phyloP scores from a whole-genome alignment of 1,140 invertebrate species.

The Notospermus geniculatus region DNA sequence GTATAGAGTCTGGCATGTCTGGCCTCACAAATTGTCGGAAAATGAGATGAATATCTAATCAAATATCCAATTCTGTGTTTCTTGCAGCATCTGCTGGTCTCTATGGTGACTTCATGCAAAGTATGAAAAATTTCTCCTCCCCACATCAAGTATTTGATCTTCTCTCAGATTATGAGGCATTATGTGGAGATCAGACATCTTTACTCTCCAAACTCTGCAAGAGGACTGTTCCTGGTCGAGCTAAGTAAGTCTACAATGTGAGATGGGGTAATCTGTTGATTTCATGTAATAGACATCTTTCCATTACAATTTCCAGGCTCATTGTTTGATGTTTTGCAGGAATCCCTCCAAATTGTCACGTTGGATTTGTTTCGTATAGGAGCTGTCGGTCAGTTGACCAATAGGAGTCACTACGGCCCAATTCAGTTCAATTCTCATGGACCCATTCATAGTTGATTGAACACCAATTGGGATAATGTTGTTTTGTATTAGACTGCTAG shows the following conservation, averaged over 20 bases:
- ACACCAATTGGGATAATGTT: background rate
- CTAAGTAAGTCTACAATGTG: conserved; percentile 27
- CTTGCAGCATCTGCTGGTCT: conserved; percentile 40
- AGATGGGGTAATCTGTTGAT: background rate
- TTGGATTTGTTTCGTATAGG: too few species aligned
- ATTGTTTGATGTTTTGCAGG: background rate
- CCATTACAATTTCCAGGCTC: background rate
- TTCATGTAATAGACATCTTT: background rate
- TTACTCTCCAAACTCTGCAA: conserved; percentile 35
- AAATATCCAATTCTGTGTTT: background rate
- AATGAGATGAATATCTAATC: too few species aligned
- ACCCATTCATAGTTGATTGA: too few species aligned
- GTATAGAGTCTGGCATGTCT: too few species aligned
- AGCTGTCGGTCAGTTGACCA: too few species aligned
- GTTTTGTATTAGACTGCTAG: too few species aligned
- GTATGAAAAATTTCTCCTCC: conserved; percentile 25
- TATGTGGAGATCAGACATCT: conserved; percentile 37
- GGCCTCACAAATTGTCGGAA: too few species aligned
- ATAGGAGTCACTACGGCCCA: too few species aligned
- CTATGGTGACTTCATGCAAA: conserved; percentile 38
- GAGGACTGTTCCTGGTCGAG: conserved; percentile 32
- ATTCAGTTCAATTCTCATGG: background rate
- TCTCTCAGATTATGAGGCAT: conserved; percentile 34
- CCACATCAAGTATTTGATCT: conserved; percentile 35
- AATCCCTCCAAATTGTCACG: too few species aligned